phyloP scores from a whole-genome alignment of 2,797 vertebrate species.

The Thaleichthys pacificus region DNA sequence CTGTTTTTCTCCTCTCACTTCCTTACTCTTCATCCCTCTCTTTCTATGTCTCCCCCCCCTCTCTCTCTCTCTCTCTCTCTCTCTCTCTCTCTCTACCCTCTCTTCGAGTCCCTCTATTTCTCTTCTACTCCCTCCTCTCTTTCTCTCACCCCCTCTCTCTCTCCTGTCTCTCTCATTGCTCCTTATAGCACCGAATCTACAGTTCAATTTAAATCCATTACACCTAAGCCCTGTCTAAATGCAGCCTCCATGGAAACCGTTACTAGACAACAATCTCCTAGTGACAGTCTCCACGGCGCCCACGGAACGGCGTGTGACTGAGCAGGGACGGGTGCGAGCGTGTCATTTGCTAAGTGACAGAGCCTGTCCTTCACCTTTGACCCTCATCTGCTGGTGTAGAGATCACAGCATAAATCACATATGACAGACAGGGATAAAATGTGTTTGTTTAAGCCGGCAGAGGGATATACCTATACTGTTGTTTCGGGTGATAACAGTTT shows the following conservation, averaged over 20 bases:
- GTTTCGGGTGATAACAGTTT: constrained; percentile 43
- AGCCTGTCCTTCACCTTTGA: constrained; percentile 47
- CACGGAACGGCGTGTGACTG: constrained; percentile 15
- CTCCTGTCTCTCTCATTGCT: constrained; percentile 14
- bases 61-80: constrained; percentile 38
- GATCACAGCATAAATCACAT: constrained; percentile 47
- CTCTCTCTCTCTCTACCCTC: constrained; percentile 20
- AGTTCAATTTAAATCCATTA: constrained; percentile 71
- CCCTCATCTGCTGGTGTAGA: constrained; percentile 25
- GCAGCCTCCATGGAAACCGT: constrained; percentile 69
- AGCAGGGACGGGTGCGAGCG: background rate
- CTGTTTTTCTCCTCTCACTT: constrained; percentile 27
- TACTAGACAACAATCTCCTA: constrained; percentile 63
- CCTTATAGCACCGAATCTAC: constrained; percentile 54
- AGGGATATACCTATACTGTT: constrained; percentile 14
- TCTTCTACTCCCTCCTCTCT: constrained; percentile 9
- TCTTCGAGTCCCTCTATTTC: constrained; percentile 10
- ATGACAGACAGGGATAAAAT: constrained; percentile 32
- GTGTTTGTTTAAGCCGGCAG: constrained; percentile 47
- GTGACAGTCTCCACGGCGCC: constrained; percentile 27
- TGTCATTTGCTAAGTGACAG: constrained; percentile 53
- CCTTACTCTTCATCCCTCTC: background rate
- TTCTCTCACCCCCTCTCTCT: constrained; percentile 14
- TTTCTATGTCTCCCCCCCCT: constrained; percentile 33
- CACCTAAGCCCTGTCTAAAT: constrained; percentile 58